These are phyloP conservation scores for Hesperophylax magnus DNA, from an alignment of 1,140 invertebrate species.

Conservation along the genomic window DNA sequence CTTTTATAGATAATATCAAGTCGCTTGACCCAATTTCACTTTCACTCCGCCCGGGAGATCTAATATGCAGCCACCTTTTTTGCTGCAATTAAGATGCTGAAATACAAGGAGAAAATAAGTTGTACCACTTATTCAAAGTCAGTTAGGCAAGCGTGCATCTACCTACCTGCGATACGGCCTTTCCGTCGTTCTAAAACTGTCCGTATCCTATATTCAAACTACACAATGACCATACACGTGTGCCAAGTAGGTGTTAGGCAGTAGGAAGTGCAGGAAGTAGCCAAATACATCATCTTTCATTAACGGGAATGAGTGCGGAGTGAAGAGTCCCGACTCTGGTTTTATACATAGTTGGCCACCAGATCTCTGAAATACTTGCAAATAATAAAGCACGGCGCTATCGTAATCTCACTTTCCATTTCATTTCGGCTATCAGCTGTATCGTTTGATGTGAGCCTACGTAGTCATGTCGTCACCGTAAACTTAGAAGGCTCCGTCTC, in stretches of 20 bases:
- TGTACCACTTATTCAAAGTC: too few species aligned
- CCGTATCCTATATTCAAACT: too few species aligned
- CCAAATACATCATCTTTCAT: too few species aligned
- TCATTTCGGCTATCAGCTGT: constrained; percentile 50
- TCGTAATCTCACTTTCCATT: constrained; percentile 56
- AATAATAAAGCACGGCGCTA: constrained; percentile 36
- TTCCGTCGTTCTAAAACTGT: too few species aligned
- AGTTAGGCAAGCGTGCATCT: too few species aligned
- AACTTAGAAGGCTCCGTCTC: background rate
- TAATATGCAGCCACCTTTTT: background rate
- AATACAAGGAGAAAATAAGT: background rate
- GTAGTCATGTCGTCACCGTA: constrained; percentile 32
- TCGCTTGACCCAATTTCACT: constrained; percentile 49
- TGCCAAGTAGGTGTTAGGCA: too few species aligned
- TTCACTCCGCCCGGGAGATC: constrained; percentile 21
- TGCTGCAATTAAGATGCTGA: background rate
- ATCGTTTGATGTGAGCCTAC: constrained; percentile 56
- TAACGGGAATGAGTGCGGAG: too few species aligned
- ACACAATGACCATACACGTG: too few species aligned
- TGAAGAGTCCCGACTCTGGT: too few species aligned
- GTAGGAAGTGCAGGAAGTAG: too few species aligned
- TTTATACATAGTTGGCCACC: too few species aligned
- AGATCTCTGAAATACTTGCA: constrained; percentile 29
- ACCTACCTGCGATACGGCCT: too few species aligned
- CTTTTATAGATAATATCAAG: constrained; percentile 26